phyloP scores from a whole-genome alignment of 1,140 invertebrate species.

The Zaprionus tsacasi region DNA sequence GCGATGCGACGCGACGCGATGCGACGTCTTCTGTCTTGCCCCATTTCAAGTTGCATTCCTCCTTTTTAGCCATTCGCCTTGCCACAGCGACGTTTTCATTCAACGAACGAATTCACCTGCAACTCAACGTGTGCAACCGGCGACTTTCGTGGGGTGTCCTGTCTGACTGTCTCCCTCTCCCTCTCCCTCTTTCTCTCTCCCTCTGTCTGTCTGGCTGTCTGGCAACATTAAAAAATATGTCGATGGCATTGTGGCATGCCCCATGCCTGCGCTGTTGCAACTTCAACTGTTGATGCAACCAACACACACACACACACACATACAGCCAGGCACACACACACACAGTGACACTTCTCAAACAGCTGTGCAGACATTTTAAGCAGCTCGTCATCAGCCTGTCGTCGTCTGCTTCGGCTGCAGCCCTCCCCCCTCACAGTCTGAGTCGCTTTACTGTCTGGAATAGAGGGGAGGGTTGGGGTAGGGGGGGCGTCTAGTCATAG shows the following conservation, averaged over 20 bases:
- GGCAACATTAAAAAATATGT: slow-evolving; percentile 56
- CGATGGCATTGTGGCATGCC: slow-evolving; percentile 51
- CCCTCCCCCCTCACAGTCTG: slow-evolving; percentile 9
- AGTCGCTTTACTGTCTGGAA: slow-evolving; percentile 4
- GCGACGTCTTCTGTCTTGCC: slow-evolving; percentile 19
- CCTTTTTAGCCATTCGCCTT: slow-evolving; percentile 14
- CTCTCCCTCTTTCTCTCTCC: slow-evolving; percentile 12
- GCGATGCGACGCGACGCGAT: background rate
- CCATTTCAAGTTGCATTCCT: slow-evolving; percentile 49
- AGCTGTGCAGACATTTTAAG: slow-evolving; percentile 81
- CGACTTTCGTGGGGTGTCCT: slow-evolving; percentile 47
- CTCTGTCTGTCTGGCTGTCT: slow-evolving; percentile 36
- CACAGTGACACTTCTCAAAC: slow-evolving; percentile 48
- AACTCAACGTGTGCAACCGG: slow-evolving; percentile 40
- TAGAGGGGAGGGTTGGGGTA: background rate
- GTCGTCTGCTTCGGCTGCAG: slow-evolving; percentile 33
- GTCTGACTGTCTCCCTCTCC: slow-evolving; percentile 1
- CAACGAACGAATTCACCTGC: slow-evolving; percentile 60
- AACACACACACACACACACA: slow-evolving; percentile 3
- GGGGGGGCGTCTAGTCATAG: slow-evolving; percentile 50
- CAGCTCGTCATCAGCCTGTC: slow-evolving; percentile 65
- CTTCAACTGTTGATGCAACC: slow-evolving; percentile 76
- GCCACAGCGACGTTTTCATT: slow-evolving; percentile 19
- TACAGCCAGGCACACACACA: background rate
- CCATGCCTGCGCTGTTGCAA: slow-evolving; percentile 37